A percentile compares a stretch with the other conserved stretches of the same genome.
phyloP scores from a whole-genome alignment of 2,888 invertebrate genomes.

The Acrobasis suavella region DNA sequence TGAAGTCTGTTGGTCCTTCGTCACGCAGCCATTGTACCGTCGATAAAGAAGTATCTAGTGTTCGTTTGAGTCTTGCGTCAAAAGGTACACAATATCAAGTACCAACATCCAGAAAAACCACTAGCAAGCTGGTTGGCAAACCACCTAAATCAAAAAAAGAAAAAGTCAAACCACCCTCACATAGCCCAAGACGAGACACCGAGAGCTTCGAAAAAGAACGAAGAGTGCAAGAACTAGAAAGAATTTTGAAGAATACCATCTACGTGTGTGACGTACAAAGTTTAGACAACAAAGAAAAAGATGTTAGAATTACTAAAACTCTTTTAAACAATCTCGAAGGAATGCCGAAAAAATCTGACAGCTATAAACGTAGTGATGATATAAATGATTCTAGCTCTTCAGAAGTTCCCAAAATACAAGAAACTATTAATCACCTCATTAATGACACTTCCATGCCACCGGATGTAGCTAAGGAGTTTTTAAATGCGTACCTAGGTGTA shows the following conservation, averaged over 20 bases:
- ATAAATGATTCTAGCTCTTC: constrained; percentile 52
- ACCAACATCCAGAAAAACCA: constrained; percentile 7
- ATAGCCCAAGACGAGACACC: constrained; percentile 39
- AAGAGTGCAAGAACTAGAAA: constrained; percentile 64
- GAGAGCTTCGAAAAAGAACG: constrained; percentile 59
- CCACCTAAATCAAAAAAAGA: constrained; percentile 21
- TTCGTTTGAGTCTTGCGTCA: constrained; percentile 39
- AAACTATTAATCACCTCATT: constrained; percentile 60
- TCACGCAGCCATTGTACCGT: constrained; percentile 54
- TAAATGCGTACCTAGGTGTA: constrained; percentile 61
- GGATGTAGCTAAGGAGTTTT: constrained; percentile 59
- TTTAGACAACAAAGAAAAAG: constrained; percentile 49
- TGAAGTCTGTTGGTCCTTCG: constrained; percentile 49
- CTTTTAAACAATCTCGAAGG: constrained; percentile 57
- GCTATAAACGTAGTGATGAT: constrained; percentile 32
- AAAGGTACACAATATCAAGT: constrained; percentile 57
- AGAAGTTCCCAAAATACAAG: constrained; percentile 57
- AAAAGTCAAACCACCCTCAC: constrained; percentile 22
- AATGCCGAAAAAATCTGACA: constrained; percentile 33
- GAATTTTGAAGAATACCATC: constrained; percentile 62
- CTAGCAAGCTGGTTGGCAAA: constrained; percentile 22
- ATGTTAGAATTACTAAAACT: constrained; percentile 62
- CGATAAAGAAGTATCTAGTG: constrained; percentile 57
- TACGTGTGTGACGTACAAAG: constrained; percentile 54
- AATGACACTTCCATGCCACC: constrained; percentile 57